These are phyloP conservation scores for Ophion ventricosus DNA, from an alignment of 2,888 invertebrate genomes.

Conservation along the genomic window DNA sequence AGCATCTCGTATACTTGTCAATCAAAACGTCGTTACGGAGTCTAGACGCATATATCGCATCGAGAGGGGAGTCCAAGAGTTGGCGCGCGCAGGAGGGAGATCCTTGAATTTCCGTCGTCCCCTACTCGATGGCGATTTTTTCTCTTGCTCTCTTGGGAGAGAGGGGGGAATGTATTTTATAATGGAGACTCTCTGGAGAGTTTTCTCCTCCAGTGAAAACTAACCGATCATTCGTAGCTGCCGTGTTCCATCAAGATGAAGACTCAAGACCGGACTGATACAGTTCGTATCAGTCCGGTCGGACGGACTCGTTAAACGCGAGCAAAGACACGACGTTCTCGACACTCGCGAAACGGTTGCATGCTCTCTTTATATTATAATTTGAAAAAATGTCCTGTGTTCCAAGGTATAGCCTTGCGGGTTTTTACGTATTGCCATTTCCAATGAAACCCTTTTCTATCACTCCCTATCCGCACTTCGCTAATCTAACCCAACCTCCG, in stretches of 20 bases:
- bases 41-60: constrained; percentile 74
- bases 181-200: not conserved
- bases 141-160: too few species aligned
- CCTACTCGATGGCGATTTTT: not conserved
- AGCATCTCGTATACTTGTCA: constrained; percentile 75
- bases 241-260: too few species aligned
- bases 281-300: not conserved
- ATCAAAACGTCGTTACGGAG: constrained; percentile 75
- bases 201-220: not conserved
- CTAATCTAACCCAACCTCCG: too few species aligned
- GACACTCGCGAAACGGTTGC: not conserved
- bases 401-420: too few species aligned
- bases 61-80: constrained; percentile 48
- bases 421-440: too few species aligned
- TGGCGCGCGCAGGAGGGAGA: constrained; percentile 57
- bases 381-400: too few species aligned
- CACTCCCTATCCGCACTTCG: too few species aligned
- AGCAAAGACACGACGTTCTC: not conserved
- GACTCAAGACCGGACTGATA: not conserved
- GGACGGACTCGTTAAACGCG: not conserved
- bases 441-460: too few species aligned
- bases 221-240: not conserved
- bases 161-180: too few species aligned
- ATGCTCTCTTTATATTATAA: not conserved
- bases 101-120: constrained; percentile 69